These are phyloP conservation scores for Anorthoa munda DNA, from an alignment of 2,888 invertebrate genomes.

Conservation along the genomic window DNA sequence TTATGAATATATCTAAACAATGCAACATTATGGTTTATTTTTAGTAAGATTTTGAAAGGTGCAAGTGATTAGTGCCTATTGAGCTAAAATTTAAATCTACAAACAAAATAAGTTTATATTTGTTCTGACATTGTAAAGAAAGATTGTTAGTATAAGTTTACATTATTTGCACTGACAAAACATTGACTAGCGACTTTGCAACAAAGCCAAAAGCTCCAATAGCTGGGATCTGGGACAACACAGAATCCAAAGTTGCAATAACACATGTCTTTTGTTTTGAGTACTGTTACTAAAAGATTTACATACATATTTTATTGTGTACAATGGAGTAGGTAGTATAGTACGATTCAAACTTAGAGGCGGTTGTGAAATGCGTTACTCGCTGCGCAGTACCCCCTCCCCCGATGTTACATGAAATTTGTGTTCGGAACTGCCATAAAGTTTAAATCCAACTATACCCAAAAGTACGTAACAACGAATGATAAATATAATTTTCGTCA, in stretches of 20 bases:
- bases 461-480: background rate
- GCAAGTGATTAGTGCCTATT: background rate
- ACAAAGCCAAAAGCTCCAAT: background rate
- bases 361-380: no score
- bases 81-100: background rate
- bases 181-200: background rate
- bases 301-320: no score
- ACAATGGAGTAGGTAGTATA: no score
- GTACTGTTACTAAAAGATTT: background rate
- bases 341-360: no score
- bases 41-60: background rate
- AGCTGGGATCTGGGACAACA: background rate
- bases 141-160: background rate
- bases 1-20: conserved; percentile 19
- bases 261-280: background rate
- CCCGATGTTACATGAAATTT: no score
- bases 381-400: no score
- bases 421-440: no score
- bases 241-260: background rate
- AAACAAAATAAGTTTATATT: conserved; percentile 1
- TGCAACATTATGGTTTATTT: background rate
- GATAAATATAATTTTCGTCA: background rate
- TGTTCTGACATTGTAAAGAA: background rate
- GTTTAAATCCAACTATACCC: no score
- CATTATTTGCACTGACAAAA: background rate